Base-by-base conservation (phyloP, 2,113 vertebrate genomes). In the Cettia cetti region DNA sequence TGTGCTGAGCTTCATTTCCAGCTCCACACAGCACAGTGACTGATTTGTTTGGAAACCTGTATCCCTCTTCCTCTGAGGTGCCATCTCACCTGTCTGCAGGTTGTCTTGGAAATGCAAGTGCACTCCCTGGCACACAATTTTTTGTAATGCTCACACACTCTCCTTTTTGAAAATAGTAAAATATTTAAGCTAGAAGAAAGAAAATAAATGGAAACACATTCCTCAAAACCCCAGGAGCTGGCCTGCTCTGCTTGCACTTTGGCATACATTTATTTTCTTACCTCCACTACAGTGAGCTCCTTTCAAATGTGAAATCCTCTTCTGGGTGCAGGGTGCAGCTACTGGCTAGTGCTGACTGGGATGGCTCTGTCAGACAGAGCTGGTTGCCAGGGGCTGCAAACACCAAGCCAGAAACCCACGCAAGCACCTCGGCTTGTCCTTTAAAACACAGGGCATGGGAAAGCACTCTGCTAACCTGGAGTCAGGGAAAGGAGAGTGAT, bases 161-260 rank as follows among this genome's bases (percentile, higher is more conserved):
- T 75, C n/a, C 20, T 45, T 89, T 92, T 71, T 57, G 83, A 72
- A 89, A 91, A 81, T 28, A 86, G 28, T 66, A 27, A 64, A 86
- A 53, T 27, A 54, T 65, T 91, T 64, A 80, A 86, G 21, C 8
- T 61, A 49, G 49, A 61, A 63, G 45, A 86, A 70, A 68, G 65
- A 57, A 86, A 80, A 81, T 0, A 70, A 59, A 45, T 33, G 33
- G 37, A 71, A 95, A 49, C 1, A 5, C 20, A 11, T 59, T 64
- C 42, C 10, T 23, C 68, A 14, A 37, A 87, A n/a, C 53, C 65
- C 47, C 74, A 78, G 68, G 44, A 57, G 50, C 68, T 77, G 79
- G 49, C 40, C 40, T 33, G 23, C 24, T 75, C 9, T 0, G 22
- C 80, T 23, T 52, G 49, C 33, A 49, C 4, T 3, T 23, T 3